These are phyloP conservation scores for Eonycteris spelaea DNA, from an alignment of 2,113 vertebrate species.

Conservation along the genomic window DNA sequence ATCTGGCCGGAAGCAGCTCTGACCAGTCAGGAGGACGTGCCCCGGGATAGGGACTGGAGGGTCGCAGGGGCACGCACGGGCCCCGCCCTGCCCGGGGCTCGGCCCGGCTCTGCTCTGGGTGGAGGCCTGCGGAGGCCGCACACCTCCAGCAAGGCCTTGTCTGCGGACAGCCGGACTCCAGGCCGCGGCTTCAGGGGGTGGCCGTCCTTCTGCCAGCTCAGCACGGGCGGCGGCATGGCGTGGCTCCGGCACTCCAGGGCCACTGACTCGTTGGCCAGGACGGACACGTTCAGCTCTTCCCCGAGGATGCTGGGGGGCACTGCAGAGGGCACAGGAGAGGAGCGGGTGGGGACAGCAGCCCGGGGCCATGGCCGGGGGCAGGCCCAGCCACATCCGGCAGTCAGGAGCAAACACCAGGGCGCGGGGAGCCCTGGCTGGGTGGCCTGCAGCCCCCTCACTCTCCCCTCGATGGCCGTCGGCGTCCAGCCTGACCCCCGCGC, in stretches of 20 bases:
- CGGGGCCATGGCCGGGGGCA: no score
- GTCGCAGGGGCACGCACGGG: not conserved
- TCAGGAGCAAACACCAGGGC: not conserved
- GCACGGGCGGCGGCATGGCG: rapidly evolving
- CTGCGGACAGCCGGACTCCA: conserved; percentile 76
- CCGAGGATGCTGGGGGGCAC: conserved; percentile 61
- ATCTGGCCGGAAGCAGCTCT: not conserved
- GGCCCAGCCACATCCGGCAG: rapidly evolving
- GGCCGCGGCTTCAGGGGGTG: conserved; percentile 62
- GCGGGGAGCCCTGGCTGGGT: rapidly evolving
- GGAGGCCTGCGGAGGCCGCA: rapidly evolving
- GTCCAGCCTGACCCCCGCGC: not conserved
- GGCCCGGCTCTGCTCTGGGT: rapidly evolving
- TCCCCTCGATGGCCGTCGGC: rapidly evolving
- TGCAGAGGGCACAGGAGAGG: not conserved
- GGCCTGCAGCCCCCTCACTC: not conserved
- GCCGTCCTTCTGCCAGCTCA: conserved; percentile 80
- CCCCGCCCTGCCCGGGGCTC: not conserved
- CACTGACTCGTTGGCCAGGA: conserved; percentile 37
- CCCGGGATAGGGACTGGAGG: not conserved
- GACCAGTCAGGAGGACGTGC: not conserved
- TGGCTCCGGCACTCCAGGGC: conserved; percentile 70
- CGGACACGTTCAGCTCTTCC: conserved; percentile 74
- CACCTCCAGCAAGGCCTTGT: conserved; percentile 87
- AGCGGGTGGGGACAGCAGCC: rapidly evolving